These are phyloP conservation scores for Nemapogon koenigi DNA, from an alignment of 2,888 invertebrate species.

Conservation along the genomic window DNA sequence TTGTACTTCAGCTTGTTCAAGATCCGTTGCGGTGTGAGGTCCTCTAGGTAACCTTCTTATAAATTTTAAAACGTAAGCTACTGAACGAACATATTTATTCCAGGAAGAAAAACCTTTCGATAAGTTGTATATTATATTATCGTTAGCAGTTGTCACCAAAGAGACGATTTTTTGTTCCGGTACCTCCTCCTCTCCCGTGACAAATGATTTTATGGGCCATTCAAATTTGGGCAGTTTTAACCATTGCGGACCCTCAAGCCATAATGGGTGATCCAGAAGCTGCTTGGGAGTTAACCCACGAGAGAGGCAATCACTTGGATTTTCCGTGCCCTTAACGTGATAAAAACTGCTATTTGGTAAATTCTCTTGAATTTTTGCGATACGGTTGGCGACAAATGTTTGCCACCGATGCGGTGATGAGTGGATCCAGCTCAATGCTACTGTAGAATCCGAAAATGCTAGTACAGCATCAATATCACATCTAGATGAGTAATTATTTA, in stretches of 20 bases:
- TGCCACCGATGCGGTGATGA: slow-evolving; percentile 8
- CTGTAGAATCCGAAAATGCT: slow-evolving; percentile 1
- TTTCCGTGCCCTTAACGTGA: slow-evolving; percentile 6
- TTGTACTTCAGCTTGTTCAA: not conserved
- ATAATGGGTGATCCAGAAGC: not conserved
- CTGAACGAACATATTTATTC: not conserved
- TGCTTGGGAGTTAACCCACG: slow-evolving; percentile 1
- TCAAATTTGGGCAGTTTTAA: not conserved
- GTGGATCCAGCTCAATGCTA: not conserved
- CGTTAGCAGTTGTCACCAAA: not conserved
- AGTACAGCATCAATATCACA: not conserved
- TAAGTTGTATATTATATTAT: not conserved
- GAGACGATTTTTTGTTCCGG: slow-evolving; percentile 1
- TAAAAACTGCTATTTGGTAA: not conserved
- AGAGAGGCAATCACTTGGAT: slow-evolving; percentile 5
- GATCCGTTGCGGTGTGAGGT: not conserved
- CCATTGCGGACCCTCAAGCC: not conserved
- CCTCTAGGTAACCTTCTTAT: not conserved
- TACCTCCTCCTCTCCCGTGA: not conserved
- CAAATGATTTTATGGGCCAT: slow-evolving; percentile 1
- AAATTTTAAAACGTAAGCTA: slow-evolving; percentile 2
- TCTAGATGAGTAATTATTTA: not conserved
- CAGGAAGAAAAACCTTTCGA: slow-evolving; percentile 1
- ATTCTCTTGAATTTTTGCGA: not conserved
- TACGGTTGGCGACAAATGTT: slow-evolving; percentile 8